These are phyloP conservation scores for Anisognathus igniventris DNA, from an alignment of 2,797 vertebrate genomes.

Conservation along the genomic window DNA sequence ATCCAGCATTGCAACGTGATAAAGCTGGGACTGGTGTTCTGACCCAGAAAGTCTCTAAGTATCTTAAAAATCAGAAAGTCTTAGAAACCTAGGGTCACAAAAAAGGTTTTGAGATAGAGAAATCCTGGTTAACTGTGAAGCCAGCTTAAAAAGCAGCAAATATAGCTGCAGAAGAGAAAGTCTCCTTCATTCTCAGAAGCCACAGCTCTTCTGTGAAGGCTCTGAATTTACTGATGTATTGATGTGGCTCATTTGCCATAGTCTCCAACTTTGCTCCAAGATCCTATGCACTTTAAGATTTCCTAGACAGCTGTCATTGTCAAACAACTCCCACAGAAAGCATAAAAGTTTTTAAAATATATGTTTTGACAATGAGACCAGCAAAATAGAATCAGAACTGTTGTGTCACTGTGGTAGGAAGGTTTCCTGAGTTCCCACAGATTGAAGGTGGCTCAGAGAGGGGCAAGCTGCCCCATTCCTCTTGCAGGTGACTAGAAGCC, in stretches of 20 bases:
- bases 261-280: neutral
- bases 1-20: rapidly evolving
- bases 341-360: neutral
- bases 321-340: neutral
- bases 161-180: neutral
- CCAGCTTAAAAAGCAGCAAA: neutral
- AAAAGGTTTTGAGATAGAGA: neutral
- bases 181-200: neutral
- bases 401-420: neutral
- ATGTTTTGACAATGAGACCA: neutral
- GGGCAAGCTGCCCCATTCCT: neutral
- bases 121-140: neutral
- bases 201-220: neutral
- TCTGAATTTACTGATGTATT: neutral
- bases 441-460: neutral
- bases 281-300: neutral
- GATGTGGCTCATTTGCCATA: neutral
- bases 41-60: neutral
- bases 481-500: neutral
- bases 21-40: neutral
- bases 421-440: neutral
- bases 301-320: neutral
- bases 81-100: neutral
- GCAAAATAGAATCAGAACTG: neutral
- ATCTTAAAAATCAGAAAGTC: neutral